Evolutionary conservation across 1,140 invertebrate species (phyloP), one percentile per base, ranked within the genome.

Genomic region (Zaprionus ghesquierei): DNA sequence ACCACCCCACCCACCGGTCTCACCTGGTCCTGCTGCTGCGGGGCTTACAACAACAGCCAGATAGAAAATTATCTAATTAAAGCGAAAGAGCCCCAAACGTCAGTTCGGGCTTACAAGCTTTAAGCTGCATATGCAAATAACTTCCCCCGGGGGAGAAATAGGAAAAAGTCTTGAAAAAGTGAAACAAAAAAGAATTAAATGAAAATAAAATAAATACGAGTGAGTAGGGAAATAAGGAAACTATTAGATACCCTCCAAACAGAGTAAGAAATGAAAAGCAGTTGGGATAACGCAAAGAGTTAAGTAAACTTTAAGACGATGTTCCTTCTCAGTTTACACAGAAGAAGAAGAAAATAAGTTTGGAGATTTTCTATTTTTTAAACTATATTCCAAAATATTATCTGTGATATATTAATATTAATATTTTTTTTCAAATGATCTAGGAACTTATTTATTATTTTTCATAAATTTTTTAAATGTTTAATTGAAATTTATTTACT

Each of bases 31-130:
- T n/a, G n/a, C n/a, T n/a, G n/a, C n/a, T n/a, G n/a, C n/a, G n/a
- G n/a, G n/a, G n/a, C n/a, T 49, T n/a, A 23, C 41, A 31, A 10
- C 50, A n/a, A n/a, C 13, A 51, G 33, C 38, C 41, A 23, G 22
- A 38, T 41, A 35, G 49, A 64, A 87, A 86, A 86, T 86, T 87
- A 87, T 79, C 82, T 86, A 86, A 86, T 86, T 86, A 86, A 86
- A 81, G 79, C 72, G 53, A 61, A 62, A 58, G 64, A 60, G 55
- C 50, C 38, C 41, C 58, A 60, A 80, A 78, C 62, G 81, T 70
- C 69, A 64, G 79, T 60, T 68, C 55, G 31, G 54, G 71, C 64
- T 87, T 79, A 84, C 77, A 77, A 62, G 69, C 74, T 79, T 77
- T 59, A 79, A 84, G 64, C 62, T 46, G 25, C 63, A 69, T 72